Base-by-base conservation (phyloP, 2,113 vertebrate genomes). In the Charina bottae region DNA sequence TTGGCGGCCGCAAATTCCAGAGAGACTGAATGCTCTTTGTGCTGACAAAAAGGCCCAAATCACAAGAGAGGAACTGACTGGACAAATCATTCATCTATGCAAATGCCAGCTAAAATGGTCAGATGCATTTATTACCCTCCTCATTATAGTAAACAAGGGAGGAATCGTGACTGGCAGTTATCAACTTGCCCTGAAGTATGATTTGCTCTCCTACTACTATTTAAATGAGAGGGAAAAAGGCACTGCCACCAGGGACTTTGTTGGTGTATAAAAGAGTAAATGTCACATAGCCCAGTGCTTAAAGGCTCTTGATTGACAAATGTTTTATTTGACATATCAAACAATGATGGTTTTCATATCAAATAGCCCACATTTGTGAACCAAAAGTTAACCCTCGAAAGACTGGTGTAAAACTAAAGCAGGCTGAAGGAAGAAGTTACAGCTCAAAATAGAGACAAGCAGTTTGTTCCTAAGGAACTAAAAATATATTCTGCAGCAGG, bases 1-100 rank as follows among this genome's bases (percentile, higher is more conserved):
- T 98, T 98, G 98, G 98, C 98, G 96, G 97, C 97, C 97, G 96
- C 95, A 97, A 98, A 98, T 97, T 98, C 98, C 98, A 98, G 96
- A 92, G 98, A 98, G 98, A 98, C 96, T 96, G 97, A 97, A 95
- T 97, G 98, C 98, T 99, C 98, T 99, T 99, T 98, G 97, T 98
- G 98, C 97, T 98, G 98, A 99, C 98, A 99, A 98, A 98, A 97
- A 98, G 97, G 97, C 97, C 98, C 96, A 97, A 98, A 98, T 97
- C 98, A 97, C 98, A 97, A 96, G 98, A 98, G 98, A 98, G 97
- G 95, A 12, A 98, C 97, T 97, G 98, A 98, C 97, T 97, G 98
- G 98, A 98, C 98, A 98, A 98, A 98, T 98, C 98, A 98, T 98
- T 99, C 98, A 98, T 98, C 98, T 98, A 98, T 98, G 98, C 97